Evolutionary conservation across 2,113 vertebrate species (phyloP).

Genomic region (Bagarius yarrelli): DNA sequence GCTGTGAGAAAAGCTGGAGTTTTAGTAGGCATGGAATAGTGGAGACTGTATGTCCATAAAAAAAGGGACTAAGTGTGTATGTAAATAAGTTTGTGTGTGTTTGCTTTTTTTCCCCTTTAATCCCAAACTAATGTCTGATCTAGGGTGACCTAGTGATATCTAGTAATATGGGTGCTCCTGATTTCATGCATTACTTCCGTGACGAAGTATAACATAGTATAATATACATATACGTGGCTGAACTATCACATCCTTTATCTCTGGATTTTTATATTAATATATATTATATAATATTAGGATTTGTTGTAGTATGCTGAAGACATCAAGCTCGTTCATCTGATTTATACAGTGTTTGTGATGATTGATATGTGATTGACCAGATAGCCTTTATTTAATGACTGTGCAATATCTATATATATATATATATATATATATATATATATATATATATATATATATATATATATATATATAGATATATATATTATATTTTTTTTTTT

Average conservation of each 20-base stretch:
- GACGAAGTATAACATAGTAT: not conserved
- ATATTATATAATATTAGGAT: no score
- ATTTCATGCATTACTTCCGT: not conserved
- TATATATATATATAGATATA: no score
- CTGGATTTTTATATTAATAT: no score
- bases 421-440: no score
- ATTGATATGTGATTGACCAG: no score
- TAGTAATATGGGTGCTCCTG: not conserved
- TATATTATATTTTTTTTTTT: no score
- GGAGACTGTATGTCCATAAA: slow-evolving; percentile 10
- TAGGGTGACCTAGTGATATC: not conserved
- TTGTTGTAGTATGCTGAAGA: not conserved
- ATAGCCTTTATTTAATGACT: no score
- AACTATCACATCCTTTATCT: not conserved
- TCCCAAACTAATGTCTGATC: not conserved
- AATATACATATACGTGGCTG: not conserved
- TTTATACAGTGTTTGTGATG: not conserved
- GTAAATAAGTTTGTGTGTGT: no score
- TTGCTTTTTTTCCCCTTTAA: not conserved
- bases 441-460: no score
- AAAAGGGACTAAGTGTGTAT: no score
- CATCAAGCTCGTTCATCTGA: not conserved
- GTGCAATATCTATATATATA: no score
- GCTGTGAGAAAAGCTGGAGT: slow-evolving; percentile 26
- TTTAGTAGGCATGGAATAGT: slow-evolving; percentile 41